Evolutionary conservation across 2,797 vertebrate species (phyloP), one percentile per base, ranked within the genome.

Genomic region (Lepidocolaptes lacrymiger): DNA sequence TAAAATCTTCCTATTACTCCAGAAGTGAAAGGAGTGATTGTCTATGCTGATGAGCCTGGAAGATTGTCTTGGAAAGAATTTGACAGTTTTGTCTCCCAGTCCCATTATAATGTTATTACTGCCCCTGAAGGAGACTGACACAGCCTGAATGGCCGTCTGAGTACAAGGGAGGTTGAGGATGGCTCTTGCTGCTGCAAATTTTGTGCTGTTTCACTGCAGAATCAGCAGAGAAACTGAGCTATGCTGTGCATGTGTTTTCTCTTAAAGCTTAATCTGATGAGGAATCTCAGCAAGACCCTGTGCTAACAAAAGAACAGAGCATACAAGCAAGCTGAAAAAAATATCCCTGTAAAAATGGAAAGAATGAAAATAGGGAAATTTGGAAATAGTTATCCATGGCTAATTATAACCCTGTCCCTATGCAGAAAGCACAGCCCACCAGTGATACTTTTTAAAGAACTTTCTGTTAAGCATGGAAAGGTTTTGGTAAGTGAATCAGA

Each of bases 11-110:
- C 97, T 97, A 97, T 97, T 98, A 97, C 96, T 95, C 87, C 81
- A 97, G 95, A 97, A 98, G 97, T 98, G 97, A 98, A 98, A 97
- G 95, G 97, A 93, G 63, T 98, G 97, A 98, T 98, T 98, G 97
- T 96, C 97, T 97, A 96, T 98, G 97, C 96, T 98, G 98, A 98
- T 98, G 97, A 98, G 96, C 95, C 96, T 77, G 88, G 96, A 94
- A 97, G 96, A 98, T 98, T 98, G 96, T 96, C 96, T 97, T 97
- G 96, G 96, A 95, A 97, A 97, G 96, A 98, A 95, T 97, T 96
- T 96, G 97, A 94, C 97, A 96, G 92, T 97, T 97, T 96, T 96
- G 83, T 94, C 72, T 95, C 92, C 74, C 16, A 4, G 91, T 89
- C 77, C 94, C 79, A 96, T 98, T 97, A 97, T 96, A 88, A 97